Evolutionary conservation across 2,797 vertebrate genomes (phyloP).

Genomic region (Xenops minutus): DNA sequence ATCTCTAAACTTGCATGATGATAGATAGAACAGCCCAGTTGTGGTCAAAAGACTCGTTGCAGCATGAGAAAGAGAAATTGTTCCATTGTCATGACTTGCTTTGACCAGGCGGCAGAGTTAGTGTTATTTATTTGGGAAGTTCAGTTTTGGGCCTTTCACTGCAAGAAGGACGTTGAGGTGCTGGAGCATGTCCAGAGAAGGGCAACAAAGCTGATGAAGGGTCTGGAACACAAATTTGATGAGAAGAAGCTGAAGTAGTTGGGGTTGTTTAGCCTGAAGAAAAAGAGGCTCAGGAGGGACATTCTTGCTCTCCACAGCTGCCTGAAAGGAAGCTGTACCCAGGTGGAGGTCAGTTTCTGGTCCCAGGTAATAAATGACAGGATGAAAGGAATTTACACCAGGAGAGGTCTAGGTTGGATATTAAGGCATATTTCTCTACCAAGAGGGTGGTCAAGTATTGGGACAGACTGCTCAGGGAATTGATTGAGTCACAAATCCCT

Average conservation of each 20-base stretch:
- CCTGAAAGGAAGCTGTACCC: neutral
- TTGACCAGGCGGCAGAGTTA: neutral
- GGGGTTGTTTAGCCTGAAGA: neutral
- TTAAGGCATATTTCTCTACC: neutral
- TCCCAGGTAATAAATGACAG: neutral
- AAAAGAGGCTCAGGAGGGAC: neutral
- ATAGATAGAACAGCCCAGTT: neutral
- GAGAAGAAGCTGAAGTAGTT: neutral
- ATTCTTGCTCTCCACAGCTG: neutral
- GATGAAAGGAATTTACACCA: accelerated
- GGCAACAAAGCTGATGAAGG: accelerated
- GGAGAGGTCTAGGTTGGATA: neutral
- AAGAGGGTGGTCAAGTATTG: no score
- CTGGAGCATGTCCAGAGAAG: accelerated
- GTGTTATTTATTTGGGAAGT: neutral
- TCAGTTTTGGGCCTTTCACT: neutral
- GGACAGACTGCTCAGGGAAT: neutral
- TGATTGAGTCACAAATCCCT: neutral
- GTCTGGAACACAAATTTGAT: neutral
- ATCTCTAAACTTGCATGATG: neutral
- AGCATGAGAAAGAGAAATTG: neutral
- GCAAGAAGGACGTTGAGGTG: neutral
- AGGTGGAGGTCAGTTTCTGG: accelerated
- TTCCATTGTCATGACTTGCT: neutral
- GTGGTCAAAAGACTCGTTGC: neutral